phyloP scores from a whole-genome alignment of 2,797 vertebrate species.

The Adelosebastes latens region DNA sequence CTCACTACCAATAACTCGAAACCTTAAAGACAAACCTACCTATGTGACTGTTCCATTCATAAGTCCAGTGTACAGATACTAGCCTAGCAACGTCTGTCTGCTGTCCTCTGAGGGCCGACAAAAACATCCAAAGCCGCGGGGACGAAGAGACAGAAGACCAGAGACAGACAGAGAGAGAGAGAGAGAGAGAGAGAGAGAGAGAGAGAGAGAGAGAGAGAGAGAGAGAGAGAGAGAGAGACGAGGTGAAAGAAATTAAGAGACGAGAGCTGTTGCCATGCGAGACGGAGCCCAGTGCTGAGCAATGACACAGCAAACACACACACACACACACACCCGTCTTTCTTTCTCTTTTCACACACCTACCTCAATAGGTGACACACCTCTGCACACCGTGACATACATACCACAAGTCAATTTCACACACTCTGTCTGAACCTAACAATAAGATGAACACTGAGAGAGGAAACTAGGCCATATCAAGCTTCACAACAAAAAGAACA shows the following conservation, averaged over 20 bases:
- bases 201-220: background rate
- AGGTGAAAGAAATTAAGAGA: slow-evolving; percentile 12
- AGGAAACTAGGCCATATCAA: background rate
- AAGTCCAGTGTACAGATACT: background rate
- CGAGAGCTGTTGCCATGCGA: slow-evolving; percentile 24
- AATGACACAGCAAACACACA: background rate
- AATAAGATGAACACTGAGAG: background rate
- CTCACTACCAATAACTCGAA: background rate
- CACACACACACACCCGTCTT: background rate
- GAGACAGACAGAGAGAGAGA: background rate
- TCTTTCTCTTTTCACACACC: slow-evolving; percentile 8
- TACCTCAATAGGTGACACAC: slow-evolving; percentile 38
- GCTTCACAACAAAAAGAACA: background rate
- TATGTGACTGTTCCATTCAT: slow-evolving; percentile 4
- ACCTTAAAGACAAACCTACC: slow-evolving; percentile 17
- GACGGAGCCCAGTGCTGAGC: slow-evolving; percentile 1
- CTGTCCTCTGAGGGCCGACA: slow-evolving; percentile 12
- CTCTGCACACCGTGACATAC: slow-evolving; percentile 20
- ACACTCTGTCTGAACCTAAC: background rate
- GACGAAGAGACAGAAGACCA: background rate
- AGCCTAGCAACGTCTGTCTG: background rate
- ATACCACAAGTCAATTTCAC: background rate
- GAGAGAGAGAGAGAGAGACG: background rate
- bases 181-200: background rate
- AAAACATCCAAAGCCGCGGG: slow-evolving; percentile 31